A percentile compares a stretch with the other conserved stretches of the same genome.
phyloP scores from a whole-genome alignment of 2,797 vertebrate species.

The Macroramphosus scolopax region DNA sequence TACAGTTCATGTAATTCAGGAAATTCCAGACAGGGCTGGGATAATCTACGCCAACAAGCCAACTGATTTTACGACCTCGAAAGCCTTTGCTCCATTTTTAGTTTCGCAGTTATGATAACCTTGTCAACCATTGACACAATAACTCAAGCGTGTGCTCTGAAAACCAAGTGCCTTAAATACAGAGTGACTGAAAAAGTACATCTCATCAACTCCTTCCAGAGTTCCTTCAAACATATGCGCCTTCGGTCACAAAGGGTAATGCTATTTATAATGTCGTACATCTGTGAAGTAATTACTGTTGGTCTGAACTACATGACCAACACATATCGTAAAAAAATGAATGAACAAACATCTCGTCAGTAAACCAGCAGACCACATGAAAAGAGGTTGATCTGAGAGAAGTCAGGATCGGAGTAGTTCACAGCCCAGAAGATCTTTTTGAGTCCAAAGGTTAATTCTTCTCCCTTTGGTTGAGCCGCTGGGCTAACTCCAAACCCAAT shows the following conservation, averaged over 20 bases:
- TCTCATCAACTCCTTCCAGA: conserved; percentile 21
- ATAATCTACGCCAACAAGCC: too few relatives aligned
- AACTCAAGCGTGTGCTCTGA: too few relatives aligned
- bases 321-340: conserved; percentile 12
- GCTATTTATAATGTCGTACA: neutral
- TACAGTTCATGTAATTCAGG: too few relatives aligned
- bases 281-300: conserved; percentile 1
- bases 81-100: too few relatives aligned
- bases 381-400: conserved; percentile 27
- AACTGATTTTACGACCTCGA: too few relatives aligned
- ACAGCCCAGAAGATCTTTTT: conserved; percentile 34
- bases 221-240: conserved; percentile 9
- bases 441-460: conserved; percentile 52
- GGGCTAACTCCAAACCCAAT: conserved; percentile 49
- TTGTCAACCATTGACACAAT: too few relatives aligned
- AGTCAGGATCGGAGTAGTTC: conserved; percentile 24
- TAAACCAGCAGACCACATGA: conserved; percentile 14
- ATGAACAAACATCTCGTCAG: conserved; percentile 4
- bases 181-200: too few relatives aligned
- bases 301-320: too few relatives aligned
- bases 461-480: conserved; percentile 32
- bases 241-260: neutral
- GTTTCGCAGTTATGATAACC: too few relatives aligned
- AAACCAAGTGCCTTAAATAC: too few relatives aligned
- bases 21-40: too few relatives aligned